A percentile compares a stretch with the other conserved stretches of the same genome.
Conservation (phyloP, 1,140 invertebrate genomes). For the Drosophila fuyamai region DNA sequence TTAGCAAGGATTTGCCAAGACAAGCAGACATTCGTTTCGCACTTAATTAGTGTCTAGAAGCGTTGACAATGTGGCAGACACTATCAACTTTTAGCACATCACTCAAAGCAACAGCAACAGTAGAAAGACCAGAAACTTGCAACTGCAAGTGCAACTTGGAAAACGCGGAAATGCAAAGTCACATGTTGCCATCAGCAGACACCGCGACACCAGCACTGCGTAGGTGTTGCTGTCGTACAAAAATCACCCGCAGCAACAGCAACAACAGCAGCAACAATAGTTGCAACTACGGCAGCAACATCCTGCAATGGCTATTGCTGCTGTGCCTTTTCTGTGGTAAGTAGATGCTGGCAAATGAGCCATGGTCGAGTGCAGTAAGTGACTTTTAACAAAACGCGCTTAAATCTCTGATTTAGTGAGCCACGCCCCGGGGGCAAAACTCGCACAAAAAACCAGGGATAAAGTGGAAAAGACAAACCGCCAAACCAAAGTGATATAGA, state of each 20-base stretch:
- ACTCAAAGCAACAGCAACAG: constrained; percentile 37
- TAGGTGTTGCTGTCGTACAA: constrained; percentile 56
- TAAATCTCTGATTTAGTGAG: constrained; percentile 76
- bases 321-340: constrained; percentile 71
- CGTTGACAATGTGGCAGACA: constrained; percentile 77
- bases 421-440: constrained; percentile 27
- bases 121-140: constrained; percentile 19
- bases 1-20: constrained; percentile 23
- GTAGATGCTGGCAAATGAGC: constrained; percentile 63
- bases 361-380: constrained; percentile 63
- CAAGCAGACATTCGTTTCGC: constrained; percentile 66
- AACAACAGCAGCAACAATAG: constrained; percentile 22
- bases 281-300: constrained; percentile 26
- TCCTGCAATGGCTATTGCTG: constrained; percentile 48
- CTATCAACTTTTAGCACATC: constrained; percentile 71
- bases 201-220: constrained; percentile 39
- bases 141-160: constrained; percentile 39
- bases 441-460: constrained; percentile 27
- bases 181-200: constrained; percentile 68
- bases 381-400: constrained; percentile 79
- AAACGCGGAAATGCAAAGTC: constrained; percentile 72
- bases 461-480: constrained; percentile 35
- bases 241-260: constrained; percentile 26
- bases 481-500: constrained; percentile 62
- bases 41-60: constrained; percentile 76